phyloP scores from a whole-genome alignment of 2,113 vertebrate genomes.

The Austrofundulus limnaeus region DNA sequence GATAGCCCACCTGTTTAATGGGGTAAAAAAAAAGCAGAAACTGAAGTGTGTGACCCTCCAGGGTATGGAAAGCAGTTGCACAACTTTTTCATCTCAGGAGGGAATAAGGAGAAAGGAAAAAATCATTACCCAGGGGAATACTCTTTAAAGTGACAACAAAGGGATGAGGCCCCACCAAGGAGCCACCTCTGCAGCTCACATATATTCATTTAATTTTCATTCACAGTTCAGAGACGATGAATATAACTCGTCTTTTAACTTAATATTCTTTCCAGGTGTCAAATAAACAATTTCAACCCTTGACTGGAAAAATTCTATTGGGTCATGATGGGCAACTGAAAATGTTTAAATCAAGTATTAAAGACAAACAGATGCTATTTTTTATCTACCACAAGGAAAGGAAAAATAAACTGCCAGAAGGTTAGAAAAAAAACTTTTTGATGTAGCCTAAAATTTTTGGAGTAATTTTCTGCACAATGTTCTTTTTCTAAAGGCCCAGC shows the following conservation, averaged over 20 bases:
- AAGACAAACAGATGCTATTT: background rate
- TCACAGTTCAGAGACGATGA: constrained; percentile 6
- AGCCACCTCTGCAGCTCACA: constrained; percentile 11
- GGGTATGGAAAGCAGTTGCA: constrained; percentile 2
- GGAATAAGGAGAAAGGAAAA: constrained; percentile 17
- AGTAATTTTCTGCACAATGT: constrained; percentile 7
- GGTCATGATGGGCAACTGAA: background rate
- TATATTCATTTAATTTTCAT: constrained; percentile 14
- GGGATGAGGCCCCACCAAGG: constrained; percentile 33
- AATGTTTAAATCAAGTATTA: constrained; percentile 1
- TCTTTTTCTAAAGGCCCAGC: constrained; percentile 47
- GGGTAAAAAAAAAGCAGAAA: background rate
- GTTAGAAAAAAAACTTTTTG: constrained; percentile 1
- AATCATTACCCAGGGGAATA: constrained; percentile 32
- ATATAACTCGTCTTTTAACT: constrained; percentile 19
- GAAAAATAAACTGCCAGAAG: background rate
- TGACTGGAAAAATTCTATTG: constrained; percentile 3
- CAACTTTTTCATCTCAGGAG: constrained; percentile 23
- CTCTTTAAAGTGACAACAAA: constrained; percentile 61
- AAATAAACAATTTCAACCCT: constrained; percentile 9
- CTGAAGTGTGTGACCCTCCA: constrained; percentile 12
- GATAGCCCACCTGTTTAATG: background rate
- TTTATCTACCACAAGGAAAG: background rate
- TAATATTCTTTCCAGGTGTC: background rate
- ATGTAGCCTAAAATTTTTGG: constrained; percentile 20